Base-by-base conservation (phyloP, 92 coral and sea anemone species). In the Pocillopora meandrina region DNA sequence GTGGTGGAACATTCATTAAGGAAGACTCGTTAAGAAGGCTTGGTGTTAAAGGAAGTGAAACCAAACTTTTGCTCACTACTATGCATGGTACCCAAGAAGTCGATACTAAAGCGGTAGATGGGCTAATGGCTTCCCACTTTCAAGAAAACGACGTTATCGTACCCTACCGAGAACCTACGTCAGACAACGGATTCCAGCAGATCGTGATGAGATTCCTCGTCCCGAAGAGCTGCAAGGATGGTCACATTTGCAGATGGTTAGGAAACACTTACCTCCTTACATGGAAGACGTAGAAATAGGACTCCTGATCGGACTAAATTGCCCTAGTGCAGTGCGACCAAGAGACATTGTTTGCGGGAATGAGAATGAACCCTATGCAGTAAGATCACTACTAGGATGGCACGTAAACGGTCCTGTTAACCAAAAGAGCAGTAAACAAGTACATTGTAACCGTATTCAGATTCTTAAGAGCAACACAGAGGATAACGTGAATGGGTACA, bases 1-100 rank as follows among this genome's bases (percentile, higher is more conserved):
- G 96, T 73, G 95, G 90, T 78, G 82, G 93, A 16, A 92, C 95
- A 26, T 92, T 92, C 79, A 74, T 92, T 5, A 84, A 82, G 63
- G 82, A 61, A 18, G n/a, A n/a, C n/a, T 78, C 85, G 34, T 84
- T 72, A 11, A 15, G 60, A 26, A 81, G 86, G 35, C 92, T 93
- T 63, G 97, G 92, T 15, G 69, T 93, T 61, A 7, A 56, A 63
- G 88, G 89, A 79, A n/a, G n/a, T n/a, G n/a, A n/a, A n/a, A n/a
- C n/a, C 67, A 85, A 19, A 18, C 75, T 89, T 56, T 76, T 78
- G 57, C 85, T 91, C 58, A 88, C 76, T 47, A 91, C 94, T 49
- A 89, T 93, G 94, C 90, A 23, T 12, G 97, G 93, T 12, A 63
- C 87, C 33, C 56, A 88, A 59, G 87, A 65, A 47, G 86, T 91